Conservation (phyloP, 1,140 invertebrate genomes). For the Dendroctonus valens region DNA sequence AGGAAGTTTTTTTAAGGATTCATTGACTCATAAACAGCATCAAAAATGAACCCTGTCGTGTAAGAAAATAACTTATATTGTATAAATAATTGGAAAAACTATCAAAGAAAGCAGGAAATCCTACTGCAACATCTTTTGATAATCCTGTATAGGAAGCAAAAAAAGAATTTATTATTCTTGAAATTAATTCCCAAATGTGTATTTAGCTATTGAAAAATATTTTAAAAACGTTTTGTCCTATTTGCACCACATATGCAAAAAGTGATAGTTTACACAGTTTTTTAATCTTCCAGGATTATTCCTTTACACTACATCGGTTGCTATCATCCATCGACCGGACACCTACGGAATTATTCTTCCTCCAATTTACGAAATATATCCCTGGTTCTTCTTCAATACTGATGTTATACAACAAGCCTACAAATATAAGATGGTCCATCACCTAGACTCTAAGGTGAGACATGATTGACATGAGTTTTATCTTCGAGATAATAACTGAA, state of each 20-base stretch:
- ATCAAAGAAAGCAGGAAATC: no score
- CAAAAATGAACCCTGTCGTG: no score
- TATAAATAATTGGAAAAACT: no score
- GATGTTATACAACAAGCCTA: conserved; percentile 60
- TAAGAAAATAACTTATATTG: no score
- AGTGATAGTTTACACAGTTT: background rate
- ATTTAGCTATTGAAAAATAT: no score
- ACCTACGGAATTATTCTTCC: conserved; percentile 60
- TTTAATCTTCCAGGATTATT: conserved; percentile 51
- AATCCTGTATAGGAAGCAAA: no score
- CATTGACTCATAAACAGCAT: no score
- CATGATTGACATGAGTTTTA: background rate
- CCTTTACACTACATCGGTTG: conserved; percentile 59
- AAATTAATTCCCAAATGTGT: no score
- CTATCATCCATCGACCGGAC: conserved; percentile 61
- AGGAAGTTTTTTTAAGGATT: no score
- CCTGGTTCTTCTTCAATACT: conserved; percentile 60
- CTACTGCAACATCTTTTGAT: no score
- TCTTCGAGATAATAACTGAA: background rate
- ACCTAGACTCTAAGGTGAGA: conserved; percentile 35
- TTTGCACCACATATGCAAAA: background rate
- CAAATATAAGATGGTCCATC: conserved; percentile 50
- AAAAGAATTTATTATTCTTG: no score
- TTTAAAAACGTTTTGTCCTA: no score
- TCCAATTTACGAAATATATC: conserved; percentile 66